A percentile compares a stretch with the other conserved stretches of the same genome.
phyloP scores from a whole-genome alignment of 2,113 vertebrate genomes.

The Sorex fumeus region DNA sequence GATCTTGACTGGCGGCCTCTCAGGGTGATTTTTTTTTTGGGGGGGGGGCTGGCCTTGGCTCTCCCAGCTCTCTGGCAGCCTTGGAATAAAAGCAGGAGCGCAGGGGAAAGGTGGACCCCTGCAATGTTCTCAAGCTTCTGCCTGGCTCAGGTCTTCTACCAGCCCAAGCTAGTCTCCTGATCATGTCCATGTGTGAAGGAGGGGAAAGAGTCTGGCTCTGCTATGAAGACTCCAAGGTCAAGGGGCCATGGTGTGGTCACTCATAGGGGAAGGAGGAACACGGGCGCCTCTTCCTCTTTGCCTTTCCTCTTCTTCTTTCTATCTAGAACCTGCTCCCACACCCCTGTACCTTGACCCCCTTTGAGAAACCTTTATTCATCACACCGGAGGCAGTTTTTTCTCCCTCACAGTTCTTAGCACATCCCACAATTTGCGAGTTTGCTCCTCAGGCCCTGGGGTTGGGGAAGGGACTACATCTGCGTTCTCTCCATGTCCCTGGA shows the following conservation, averaged over 20 bases:
- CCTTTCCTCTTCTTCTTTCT: constrained; percentile 3
- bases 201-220: background rate
- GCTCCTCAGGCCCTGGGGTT: fast-evolving
- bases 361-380: background rate
- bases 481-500: background rate
- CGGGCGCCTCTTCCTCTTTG: background rate
- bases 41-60: background rate
- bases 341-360: background rate
- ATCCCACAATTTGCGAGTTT: background rate
- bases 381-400: background rate
- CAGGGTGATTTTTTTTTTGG: too few relatives aligned
- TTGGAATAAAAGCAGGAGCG: background rate
- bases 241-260: background rate
- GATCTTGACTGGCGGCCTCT: background rate
- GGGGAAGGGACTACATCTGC: background rate
- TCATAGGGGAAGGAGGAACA: background rate
- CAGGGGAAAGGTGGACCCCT: too few relatives aligned
- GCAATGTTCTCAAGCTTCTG: background rate
- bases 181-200: background rate
- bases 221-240: background rate
- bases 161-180: background rate
- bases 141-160: background rate
- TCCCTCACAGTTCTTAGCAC: background rate
- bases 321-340: background rate
- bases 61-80: background rate